phyloP scores from a whole-genome alignment of 2,113 vertebrate genomes.

The Polypterus senegalus region DNA sequence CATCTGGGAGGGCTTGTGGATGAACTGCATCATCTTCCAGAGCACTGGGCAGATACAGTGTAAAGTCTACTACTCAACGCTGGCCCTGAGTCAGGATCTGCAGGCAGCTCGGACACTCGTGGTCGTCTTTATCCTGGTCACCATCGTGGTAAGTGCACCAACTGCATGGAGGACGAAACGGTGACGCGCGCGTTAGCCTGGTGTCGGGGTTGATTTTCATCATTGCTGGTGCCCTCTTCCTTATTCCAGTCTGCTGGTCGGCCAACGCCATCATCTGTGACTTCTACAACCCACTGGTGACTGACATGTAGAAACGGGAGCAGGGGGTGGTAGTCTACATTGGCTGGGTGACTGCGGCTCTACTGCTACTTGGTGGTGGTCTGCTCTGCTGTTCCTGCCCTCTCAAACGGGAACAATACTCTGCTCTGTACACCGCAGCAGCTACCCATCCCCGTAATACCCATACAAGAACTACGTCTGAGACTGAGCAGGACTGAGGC shows the following conservation, averaged over 20 bases:
- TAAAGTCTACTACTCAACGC: constrained; percentile 61
- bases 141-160: constrained; percentile 78
- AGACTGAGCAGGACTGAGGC: too few species aligned
- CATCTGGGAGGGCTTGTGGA: constrained; percentile 92
- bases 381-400: constrained; percentile 82
- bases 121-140: constrained; percentile 59
- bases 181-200: constrained; percentile 68
- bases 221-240: constrained; percentile 50
- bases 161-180: constrained; percentile 56
- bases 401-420: constrained; percentile 48
- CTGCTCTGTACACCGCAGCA: constrained; percentile 46
- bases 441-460: too few species aligned
- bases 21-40: constrained; percentile 89
- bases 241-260: constrained; percentile 77
- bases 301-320: constrained; percentile 48
- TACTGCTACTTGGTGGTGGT: constrained; percentile 65
- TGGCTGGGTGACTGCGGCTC: constrained; percentile 64
- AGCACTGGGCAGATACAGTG: constrained; percentile 91
- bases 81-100: constrained; percentile 63
- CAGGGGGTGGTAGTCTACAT: constrained; percentile 72
- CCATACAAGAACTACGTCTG: too few species aligned
- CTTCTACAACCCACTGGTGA: constrained; percentile 68
- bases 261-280: constrained; percentile 70
- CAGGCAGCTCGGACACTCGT: constrained; percentile 69
- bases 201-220: constrained; percentile 62